Conservation (phyloP, 2,888 invertebrate genomes). For the Orthosia gracilis region DNA sequence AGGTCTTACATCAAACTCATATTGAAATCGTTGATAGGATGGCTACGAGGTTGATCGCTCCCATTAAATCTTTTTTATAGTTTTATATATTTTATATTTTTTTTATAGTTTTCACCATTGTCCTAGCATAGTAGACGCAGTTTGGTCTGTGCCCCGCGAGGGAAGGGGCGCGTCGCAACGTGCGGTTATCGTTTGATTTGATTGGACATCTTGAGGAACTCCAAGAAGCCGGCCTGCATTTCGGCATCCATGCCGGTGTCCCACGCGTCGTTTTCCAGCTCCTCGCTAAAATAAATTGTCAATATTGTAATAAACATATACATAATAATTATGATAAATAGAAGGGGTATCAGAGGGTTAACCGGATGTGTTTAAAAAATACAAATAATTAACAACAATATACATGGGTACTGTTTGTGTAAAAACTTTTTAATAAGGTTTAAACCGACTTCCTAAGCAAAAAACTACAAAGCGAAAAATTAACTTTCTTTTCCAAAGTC, state of each 20-base stretch:
- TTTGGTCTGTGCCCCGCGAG: conserved; percentile 80
- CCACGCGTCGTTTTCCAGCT: conserved; percentile 89
- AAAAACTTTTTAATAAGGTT: no score
- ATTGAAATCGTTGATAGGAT: conserved; percentile 60
- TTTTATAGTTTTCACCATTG: conserved; percentile 81
- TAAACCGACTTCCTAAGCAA: no score
- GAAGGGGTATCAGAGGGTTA: neutral
- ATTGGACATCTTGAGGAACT: conserved; percentile 90
- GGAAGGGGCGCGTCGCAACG: conserved; percentile 65
- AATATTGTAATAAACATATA: conserved; percentile 15
- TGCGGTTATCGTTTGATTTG: conserved; percentile 90
- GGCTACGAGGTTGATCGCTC: conserved; percentile 71
- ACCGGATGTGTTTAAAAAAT: neutral
- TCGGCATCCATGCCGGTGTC: conserved; percentile 90
- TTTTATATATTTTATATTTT: conserved; percentile 85
- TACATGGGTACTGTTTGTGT: no score
- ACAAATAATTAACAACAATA: neutral
- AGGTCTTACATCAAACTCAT: conserved; percentile 65
- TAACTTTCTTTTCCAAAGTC: no score
- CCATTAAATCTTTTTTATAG: conserved; percentile 83
- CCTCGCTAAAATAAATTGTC: conserved; percentile 78
- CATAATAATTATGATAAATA: neutral
- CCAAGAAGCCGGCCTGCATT: conserved; percentile 89
- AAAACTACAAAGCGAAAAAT: no score
- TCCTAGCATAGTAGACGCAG: conserved; percentile 78